Percentiles rank a stretch among this genome's conserved stretches.
Conservation (phyloP, 2,888 invertebrate genomes). For the Eupsilia transversa region DNA sequence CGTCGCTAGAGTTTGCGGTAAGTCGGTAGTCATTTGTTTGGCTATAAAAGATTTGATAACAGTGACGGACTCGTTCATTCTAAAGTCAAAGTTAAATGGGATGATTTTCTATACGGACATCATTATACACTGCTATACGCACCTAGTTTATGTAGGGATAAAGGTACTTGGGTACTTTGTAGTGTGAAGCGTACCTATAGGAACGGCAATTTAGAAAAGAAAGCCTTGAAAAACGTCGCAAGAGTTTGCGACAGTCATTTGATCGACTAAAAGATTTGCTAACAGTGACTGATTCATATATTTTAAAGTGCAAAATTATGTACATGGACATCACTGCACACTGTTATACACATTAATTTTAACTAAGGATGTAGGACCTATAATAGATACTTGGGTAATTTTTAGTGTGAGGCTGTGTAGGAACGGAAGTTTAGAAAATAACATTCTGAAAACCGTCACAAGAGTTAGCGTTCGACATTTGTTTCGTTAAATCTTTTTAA, state of each 20-base stretch:
- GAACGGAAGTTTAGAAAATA: neutral
- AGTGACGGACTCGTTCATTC: neutral
- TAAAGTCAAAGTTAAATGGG: neutral
- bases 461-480: neutral
- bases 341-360: conserved; percentile 41
- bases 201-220: too few species aligned
- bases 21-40: neutral
- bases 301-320: too few species aligned
- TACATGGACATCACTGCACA: conserved; percentile 73
- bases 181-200: neutral
- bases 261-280: too few species aligned
- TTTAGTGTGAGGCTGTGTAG: neutral
- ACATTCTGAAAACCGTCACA: neutral
- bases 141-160: conserved; percentile 38
- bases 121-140: conserved; percentile 60
- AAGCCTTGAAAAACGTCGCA: too few species aligned
- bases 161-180: neutral
- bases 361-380: conserved; percentile 24
- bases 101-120: conserved; percentile 73
- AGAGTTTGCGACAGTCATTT: too few species aligned
- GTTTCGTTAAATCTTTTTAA: neutral
- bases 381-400: neutral
- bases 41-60: neutral
- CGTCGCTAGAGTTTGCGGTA: too few species aligned
- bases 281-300: too few species aligned